A percentile compares a stretch with the other conserved stretches of the same genome.
Conservation (phyloP, 2,113 vertebrate genomes). For the Eurystomus gularis region DNA sequence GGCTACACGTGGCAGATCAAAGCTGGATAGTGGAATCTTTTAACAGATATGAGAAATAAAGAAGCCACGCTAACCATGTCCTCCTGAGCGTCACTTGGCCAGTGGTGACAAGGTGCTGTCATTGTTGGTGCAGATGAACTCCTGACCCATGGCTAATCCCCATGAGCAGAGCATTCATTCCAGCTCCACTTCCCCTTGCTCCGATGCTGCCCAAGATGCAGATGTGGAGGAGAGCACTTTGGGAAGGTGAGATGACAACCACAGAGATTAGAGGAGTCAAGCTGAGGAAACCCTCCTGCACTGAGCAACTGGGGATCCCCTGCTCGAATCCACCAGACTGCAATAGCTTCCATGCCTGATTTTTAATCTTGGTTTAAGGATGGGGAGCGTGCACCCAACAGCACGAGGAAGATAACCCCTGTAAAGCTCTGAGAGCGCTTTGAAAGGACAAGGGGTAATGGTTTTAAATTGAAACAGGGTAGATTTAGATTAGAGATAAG, state of each 20-base stretch:
- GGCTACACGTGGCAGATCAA: not conserved
- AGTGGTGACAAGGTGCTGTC: not conserved
- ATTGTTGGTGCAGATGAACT: rapidly evolving
- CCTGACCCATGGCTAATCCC: rapidly evolving
- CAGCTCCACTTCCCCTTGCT: rapidly evolving
- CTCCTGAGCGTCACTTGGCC: rapidly evolving
- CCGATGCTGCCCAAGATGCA: rapidly evolving
- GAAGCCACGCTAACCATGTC: rapidly evolving
- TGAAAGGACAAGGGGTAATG: not conserved
- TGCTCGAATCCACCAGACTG: not conserved
- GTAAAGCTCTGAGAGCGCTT: rapidly evolving
- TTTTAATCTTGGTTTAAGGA: not conserved
- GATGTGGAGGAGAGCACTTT: not conserved
- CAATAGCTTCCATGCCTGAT: rapidly evolving
- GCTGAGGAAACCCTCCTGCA: not conserved
- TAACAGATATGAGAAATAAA: not conserved
- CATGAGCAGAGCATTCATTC: rapidly evolving
- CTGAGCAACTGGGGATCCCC: rapidly evolving
- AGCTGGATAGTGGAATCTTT: not conserved
- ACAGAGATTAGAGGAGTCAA: not conserved
- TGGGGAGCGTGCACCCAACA: not conserved
- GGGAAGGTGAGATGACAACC: rapidly evolving
- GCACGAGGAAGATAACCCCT: not conserved
- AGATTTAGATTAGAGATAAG: not conserved
- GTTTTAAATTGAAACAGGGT: not conserved